Evolutionary conservation across 2,888 invertebrate species (phyloP).

Genomic region (Cerceris ruficornis): DNA sequence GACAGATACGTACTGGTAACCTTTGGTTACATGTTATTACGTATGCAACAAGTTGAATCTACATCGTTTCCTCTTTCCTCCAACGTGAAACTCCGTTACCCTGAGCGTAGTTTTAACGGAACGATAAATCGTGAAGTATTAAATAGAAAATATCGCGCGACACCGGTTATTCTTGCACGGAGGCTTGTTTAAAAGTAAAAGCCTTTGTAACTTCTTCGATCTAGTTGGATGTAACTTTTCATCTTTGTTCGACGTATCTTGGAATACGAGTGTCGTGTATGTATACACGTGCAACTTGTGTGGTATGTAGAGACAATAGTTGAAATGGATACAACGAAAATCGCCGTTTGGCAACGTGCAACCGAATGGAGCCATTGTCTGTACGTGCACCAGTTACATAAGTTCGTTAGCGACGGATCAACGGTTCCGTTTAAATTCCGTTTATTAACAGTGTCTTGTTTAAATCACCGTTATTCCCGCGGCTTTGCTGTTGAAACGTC

Average conservation of each 20-base stretch:
- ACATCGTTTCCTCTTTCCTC: slow-evolving; percentile 48
- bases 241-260: too few species aligned
- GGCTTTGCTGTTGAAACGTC: slow-evolving; percentile 39
- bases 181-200: too few species aligned
- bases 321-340: slow-evolving; percentile 6
- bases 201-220: too few species aligned
- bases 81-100: background rate
- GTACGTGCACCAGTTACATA: slow-evolving; percentile 33
- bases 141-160: too few species aligned
- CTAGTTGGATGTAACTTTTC: too few species aligned
- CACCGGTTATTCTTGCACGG: too few species aligned
- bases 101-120: too few species aligned
- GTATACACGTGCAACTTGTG: too few species aligned
- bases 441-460: slow-evolving; percentile 40
- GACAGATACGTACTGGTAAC: slow-evolving; percentile 15
- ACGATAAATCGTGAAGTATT: too few species aligned
- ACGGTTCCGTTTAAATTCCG: slow-evolving; percentile 42
- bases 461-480: slow-evolving; percentile 31
- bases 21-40: slow-evolving; percentile 66
- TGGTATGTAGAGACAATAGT: background rate
- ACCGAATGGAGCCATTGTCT: background rate
- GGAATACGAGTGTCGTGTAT: too few species aligned
- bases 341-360: slow-evolving; percentile 1
- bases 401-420: slow-evolving; percentile 58
- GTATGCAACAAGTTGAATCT: slow-evolving; percentile 74